Evolutionary conservation across 1,140 invertebrate species (phyloP).

Genomic region (Drosophila neocordata): DNA sequence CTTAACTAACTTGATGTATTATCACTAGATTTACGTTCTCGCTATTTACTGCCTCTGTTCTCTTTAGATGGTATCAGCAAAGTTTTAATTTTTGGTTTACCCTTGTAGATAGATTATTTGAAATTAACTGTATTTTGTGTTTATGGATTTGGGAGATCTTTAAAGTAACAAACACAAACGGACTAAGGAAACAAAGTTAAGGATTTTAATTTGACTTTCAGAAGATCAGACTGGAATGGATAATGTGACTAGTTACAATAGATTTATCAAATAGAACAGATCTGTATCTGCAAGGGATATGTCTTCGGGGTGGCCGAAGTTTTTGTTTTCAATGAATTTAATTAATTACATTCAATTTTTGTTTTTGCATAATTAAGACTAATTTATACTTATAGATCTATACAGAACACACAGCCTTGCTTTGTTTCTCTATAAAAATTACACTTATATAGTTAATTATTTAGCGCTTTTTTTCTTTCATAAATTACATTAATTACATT

Average conservation of each 20-base stretch:
- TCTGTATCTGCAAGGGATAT: background rate
- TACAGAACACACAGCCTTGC: slow-evolving; percentile 82
- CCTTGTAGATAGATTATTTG: background rate
- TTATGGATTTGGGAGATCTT: too few relatives aligned
- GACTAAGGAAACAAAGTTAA: too few relatives aligned
- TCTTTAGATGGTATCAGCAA: slow-evolving; percentile 51
- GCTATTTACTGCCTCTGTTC: slow-evolving; percentile 40
- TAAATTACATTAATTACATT: slow-evolving; percentile 47
- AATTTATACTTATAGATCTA: slow-evolving; percentile 52
- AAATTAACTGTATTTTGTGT: too few relatives aligned
- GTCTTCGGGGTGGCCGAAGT: background rate
- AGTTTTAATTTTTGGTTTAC: slow-evolving; percentile 10
- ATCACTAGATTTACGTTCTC: slow-evolving; percentile 79
- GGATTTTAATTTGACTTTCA: too few relatives aligned
- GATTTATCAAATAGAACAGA: too few relatives aligned
- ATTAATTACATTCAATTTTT: slow-evolving; percentile 30
- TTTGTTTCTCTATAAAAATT: slow-evolving; percentile 81
- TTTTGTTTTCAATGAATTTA: background rate
- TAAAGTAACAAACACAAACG: too few relatives aligned
- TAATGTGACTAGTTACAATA: too few relatives aligned
- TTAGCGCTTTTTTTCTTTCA: slow-evolving; percentile 15
- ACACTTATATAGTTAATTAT: slow-evolving; percentile 59
- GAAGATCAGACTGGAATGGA: too few relatives aligned
- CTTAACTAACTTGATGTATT: slow-evolving; percentile 63
- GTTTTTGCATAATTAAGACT: slow-evolving; percentile 12